Conservation (phyloP, 53 echinoderm and acorn worm genomes). For the Antedon mediterranea region DNA sequence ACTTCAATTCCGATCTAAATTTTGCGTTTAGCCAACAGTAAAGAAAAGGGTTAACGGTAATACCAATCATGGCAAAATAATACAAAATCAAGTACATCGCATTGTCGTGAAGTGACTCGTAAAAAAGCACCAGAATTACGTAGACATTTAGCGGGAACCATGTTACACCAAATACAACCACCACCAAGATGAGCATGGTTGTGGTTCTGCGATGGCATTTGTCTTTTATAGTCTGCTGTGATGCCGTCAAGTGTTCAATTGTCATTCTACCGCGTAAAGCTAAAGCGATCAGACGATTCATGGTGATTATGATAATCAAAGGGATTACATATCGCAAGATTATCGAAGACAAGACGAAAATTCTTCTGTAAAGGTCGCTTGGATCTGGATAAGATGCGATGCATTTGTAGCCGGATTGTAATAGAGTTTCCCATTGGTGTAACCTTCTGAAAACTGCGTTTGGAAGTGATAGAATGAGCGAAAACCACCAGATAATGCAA, state of each 20-base stretch:
- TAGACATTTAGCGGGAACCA: constrained; percentile 80
- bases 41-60: constrained; percentile 79
- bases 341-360: constrained; percentile 40
- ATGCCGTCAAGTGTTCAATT: constrained; percentile 55
- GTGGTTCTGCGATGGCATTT: constrained; percentile 61
- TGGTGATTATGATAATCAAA: constrained; percentile 46
- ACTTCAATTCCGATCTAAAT: constrained; percentile 67
- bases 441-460: constrained; percentile 41
- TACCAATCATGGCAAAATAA: constrained; percentile 85
- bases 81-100: constrained; percentile 65
- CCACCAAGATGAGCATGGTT: constrained; percentile 60
- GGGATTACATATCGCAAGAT: constrained; percentile 63
- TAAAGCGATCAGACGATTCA: constrained; percentile 69
- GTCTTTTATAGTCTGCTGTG: constrained; percentile 59
- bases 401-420: constrained; percentile 19
- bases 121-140: constrained; percentile 32
- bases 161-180: constrained; percentile 64
- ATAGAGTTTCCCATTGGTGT: neutral
- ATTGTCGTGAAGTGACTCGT: constrained; percentile 22
- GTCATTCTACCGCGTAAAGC: constrained; percentile 59
- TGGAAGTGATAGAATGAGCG: constrained; percentile 49
- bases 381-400: constrained; percentile 37
- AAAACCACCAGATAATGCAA: constrained; percentile 57
- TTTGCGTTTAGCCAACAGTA: constrained; percentile 83
- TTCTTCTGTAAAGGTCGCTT: constrained; percentile 5